These are phyloP conservation scores for Netelia melanura DNA, from an alignment of 2,888 invertebrate species.

Conservation along the genomic window DNA sequence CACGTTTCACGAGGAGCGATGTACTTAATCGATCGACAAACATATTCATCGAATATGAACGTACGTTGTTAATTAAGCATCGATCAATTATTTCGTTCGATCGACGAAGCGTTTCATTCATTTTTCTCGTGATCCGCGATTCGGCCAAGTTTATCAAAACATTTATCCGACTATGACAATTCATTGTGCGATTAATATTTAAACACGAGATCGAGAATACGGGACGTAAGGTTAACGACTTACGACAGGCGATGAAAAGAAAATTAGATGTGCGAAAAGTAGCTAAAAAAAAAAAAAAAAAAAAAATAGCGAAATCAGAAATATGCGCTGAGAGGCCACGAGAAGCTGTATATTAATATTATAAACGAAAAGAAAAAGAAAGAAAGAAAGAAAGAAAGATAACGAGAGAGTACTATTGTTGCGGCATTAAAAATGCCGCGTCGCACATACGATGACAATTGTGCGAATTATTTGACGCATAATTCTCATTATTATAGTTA, in stretches of 20 bases:
- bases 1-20: no score
- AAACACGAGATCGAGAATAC: no score
- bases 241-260: not conserved
- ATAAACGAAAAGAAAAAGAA: not conserved
- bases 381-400: not conserved
- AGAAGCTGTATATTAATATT: conserved; percentile 44
- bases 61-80: no score
- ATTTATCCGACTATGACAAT: no score
- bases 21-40: no score
- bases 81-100: no score
- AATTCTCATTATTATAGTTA: conserved; percentile 47
- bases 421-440: conserved; percentile 65
- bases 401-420: conserved; percentile 35
- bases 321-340: not conserved
- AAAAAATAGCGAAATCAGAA: not conserved
- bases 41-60: no score
- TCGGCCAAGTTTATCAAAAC: no score
- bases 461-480: conserved; percentile 21
- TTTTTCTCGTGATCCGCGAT: no score
- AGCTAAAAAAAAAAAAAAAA: not conserved
- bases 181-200: no score
- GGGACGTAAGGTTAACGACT: no score
- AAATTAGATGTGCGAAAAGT: not conserved
- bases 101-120: no score
- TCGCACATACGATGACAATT: conserved; percentile 30